Evolutionary conservation across 2,113 vertebrate genomes (phyloP).

Genomic region (Pseudopipra pipra): DNA sequence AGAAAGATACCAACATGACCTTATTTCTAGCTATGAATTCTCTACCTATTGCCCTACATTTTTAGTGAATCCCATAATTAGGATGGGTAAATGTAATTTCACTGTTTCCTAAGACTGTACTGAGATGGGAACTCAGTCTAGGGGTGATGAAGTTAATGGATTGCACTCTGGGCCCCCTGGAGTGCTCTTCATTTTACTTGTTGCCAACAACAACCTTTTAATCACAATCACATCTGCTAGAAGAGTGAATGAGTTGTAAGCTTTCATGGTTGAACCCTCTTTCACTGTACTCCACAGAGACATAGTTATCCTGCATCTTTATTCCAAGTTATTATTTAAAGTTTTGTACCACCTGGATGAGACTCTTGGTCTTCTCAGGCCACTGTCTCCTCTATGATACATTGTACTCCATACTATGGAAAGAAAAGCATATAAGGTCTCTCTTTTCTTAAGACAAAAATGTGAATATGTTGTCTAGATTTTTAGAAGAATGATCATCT

Average conservation of each 20-base stretch:
- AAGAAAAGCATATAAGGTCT: neutral
- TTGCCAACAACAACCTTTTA: constrained; percentile 30
- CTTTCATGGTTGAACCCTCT: neutral
- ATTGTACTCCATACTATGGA: neutral
- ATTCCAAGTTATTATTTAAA: neutral
- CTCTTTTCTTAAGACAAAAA: neutral
- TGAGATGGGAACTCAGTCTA: neutral
- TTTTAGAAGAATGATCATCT: neutral
- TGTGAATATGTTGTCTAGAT: neutral
- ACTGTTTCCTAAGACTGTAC: neutral
- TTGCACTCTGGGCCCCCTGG: neutral
- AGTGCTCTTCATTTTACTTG: constrained; percentile 47
- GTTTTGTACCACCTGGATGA: neutral
- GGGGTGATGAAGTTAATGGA: constrained; percentile 31
- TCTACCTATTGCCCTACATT: neutral
- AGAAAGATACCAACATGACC: neutral
- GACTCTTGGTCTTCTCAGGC: neutral
- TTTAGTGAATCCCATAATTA: neutral
- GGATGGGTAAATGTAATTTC: neutral
- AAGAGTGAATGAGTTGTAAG: neutral
- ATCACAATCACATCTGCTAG: constrained; percentile 28
- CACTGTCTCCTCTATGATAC: neutral
- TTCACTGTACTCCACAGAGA: neutral
- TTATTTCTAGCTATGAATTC: constrained; percentile 1
- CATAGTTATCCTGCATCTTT: neutral